These are phyloP conservation scores for Cyanoramphus novaezelandiae DNA, from an alignment of 2,113 vertebrate genomes.

Conservation along the genomic window DNA sequence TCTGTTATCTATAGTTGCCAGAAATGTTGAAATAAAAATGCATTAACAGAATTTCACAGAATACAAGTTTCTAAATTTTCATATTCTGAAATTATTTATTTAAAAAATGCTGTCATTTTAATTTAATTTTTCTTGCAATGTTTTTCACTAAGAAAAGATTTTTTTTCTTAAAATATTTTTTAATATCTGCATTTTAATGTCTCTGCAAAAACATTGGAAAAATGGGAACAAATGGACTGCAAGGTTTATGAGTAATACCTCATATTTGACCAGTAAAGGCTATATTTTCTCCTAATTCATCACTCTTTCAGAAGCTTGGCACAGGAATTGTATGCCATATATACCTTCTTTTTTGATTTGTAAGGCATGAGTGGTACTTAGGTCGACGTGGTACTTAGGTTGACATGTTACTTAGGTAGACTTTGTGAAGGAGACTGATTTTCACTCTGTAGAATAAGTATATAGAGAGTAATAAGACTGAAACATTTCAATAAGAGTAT, in stretches of 20 bases:
- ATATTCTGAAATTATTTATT: neutral
- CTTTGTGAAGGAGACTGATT: neutral
- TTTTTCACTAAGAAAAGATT: neutral
- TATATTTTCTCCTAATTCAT: neutral
- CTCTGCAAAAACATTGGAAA: neutral
- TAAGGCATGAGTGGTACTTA: neutral
- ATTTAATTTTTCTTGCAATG: neutral
- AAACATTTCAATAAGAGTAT: neutral
- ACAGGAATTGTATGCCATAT: neutral
- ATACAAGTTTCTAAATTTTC: neutral
- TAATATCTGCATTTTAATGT: neutral
- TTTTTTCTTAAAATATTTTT: neutral
- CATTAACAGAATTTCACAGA: neutral
- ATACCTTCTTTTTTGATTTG: neutral
- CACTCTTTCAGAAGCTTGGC: neutral
- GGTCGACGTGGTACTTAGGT: neutral
- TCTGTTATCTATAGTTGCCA: neutral
- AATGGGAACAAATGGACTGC: neutral
- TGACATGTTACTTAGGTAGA: neutral
- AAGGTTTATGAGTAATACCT: neutral
- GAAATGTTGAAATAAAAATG: neutral
- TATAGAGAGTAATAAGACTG: constrained; percentile 22
- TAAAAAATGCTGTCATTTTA: neutral
- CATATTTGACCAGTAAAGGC: neutral
- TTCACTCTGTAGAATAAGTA: constrained; percentile 8